phyloP scores from a whole-genome alignment of 2,113 vertebrate species.

The Trematocara stigmaticum region DNA sequence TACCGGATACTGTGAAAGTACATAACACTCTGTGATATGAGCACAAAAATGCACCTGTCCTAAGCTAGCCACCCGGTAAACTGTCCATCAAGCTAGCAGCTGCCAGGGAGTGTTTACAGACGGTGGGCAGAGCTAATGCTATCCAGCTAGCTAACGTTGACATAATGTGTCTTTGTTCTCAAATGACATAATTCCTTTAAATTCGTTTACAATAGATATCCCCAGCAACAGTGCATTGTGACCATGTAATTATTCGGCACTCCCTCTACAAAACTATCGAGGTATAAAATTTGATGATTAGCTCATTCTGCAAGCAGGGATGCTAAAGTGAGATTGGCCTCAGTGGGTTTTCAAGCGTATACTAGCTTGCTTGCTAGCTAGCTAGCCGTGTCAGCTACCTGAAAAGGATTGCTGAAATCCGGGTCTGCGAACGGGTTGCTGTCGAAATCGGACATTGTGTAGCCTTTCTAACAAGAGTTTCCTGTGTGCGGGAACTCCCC shows the following conservation, averaged over 20 bases:
- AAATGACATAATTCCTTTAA: not conserved
- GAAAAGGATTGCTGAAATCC: constrained; percentile 96
- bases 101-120: constrained; percentile 2
- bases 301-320: not conserved
- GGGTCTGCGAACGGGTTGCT: constrained; percentile 97
- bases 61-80: not conserved
- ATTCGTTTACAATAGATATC: not conserved
- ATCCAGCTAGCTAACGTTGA: not conserved
- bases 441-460: constrained; percentile 92
- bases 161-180: constrained; percentile 18
- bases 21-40: not conserved
- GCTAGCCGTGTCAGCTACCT: constrained; percentile 74
- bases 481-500: constrained; percentile 12
- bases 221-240: not conserved
- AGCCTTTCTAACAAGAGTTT: constrained; percentile 16
- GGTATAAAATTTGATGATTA: not conserved
- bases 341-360: not conserved
- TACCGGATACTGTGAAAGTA: not conserved
- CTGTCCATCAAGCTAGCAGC: not conserved
- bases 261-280: not conserved
- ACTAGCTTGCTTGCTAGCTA: not conserved
- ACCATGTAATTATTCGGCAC: not conserved
- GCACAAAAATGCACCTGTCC: not conserved
- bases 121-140: not conserved
- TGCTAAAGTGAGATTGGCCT: constrained; percentile 23